Conservation (phyloP, 2,888 invertebrate genomes). For the Argyresthia albistria region DNA sequence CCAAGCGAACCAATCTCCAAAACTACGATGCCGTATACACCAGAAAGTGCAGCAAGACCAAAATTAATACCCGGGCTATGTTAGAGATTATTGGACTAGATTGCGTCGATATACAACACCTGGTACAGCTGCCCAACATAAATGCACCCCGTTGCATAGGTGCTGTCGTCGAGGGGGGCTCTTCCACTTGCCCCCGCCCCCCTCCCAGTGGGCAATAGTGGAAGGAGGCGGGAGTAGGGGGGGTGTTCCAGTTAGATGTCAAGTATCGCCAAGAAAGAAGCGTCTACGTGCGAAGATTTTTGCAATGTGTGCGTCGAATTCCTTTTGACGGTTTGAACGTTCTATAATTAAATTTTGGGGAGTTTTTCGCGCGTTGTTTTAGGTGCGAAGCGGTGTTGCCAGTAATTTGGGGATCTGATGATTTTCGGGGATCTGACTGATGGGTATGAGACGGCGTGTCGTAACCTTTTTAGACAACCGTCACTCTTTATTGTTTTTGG, state of each 20-base stretch:
- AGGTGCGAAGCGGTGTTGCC: background rate
- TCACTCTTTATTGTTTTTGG: background rate
- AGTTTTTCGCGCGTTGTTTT: background rate
- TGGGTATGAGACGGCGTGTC: background rate
- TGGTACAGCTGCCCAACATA: conserved; percentile 6
- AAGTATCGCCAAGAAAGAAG: conserved; percentile 9
- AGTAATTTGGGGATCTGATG: background rate
- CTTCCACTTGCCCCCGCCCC: conserved; percentile 8
- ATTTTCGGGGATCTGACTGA: background rate
- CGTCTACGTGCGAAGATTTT: conserved; percentile 6
- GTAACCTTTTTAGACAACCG: too few species aligned
- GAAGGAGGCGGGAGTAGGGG: conserved; percentile 3
- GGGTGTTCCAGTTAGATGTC: conserved; percentile 10
- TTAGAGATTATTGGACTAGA: conserved; percentile 6
- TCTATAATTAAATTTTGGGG: conserved; percentile 3
- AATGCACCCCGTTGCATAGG: conserved; percentile 10
- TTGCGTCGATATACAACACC: conserved; percentile 9
- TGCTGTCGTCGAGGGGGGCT: conserved; percentile 5
- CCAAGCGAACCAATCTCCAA: background rate
- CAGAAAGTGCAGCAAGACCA: background rate
- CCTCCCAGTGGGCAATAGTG: conserved; percentile 5
- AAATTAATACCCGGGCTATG: conserved; percentile 3
- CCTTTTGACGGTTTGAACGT: background rate
- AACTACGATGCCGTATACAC: background rate
- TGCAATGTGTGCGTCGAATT: conserved; percentile 2